Evolutionary conservation across 1,140 invertebrate species (phyloP), one percentile per base, ranked within the genome.

Genomic region (Zophobas atratus): DNA sequence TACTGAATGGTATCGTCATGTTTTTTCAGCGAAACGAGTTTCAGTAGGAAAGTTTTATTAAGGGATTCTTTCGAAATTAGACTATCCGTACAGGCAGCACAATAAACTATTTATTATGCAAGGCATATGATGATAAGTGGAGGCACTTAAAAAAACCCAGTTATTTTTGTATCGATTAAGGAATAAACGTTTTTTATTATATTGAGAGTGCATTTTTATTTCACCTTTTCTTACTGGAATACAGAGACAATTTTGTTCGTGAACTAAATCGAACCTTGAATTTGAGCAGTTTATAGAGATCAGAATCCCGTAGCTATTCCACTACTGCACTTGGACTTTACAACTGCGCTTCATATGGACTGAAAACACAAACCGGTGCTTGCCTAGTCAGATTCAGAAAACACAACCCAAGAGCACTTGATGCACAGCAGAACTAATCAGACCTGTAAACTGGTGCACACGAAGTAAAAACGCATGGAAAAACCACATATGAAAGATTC

Each of bases 1-100:
- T 70, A 71, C 60, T 67, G 60, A 67, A 67, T 67, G 39, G 67
- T 71, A 41, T 70, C 63, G 75, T 70, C 49, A 63, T 78, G 57
- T 79, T 73, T 79, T 79, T 79, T 70, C 77, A 79, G 77, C 77
- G 33, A 79, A 79, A 60, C 77, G 77, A 67, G 72, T 76, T 67
- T 79, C 77, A 20, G 46, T 79, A 67, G 73, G 72, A 53, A 79
- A 79, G 72, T 79, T 79, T 71, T 79, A 75, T 75, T 79, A 73
- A 73, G 39, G 51, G 39, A 56, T 73, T 73, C 49, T 73, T 73
- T 73, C 71, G 43, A 73, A 56, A 43, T 73, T 73, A 73, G 51
- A 73, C 71, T 74, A 78, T 78, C 70, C 76, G 73, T 73, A 63
- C 32, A 60, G 43, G 20, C 20, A 71, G 73, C 70, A 78, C 57